Percentiles rank a stretch among this genome's conserved stretches.
Evolutionary conservation across 2,888 invertebrate species (phyloP).

Genomic region (Callinectes sapidus): DNA sequence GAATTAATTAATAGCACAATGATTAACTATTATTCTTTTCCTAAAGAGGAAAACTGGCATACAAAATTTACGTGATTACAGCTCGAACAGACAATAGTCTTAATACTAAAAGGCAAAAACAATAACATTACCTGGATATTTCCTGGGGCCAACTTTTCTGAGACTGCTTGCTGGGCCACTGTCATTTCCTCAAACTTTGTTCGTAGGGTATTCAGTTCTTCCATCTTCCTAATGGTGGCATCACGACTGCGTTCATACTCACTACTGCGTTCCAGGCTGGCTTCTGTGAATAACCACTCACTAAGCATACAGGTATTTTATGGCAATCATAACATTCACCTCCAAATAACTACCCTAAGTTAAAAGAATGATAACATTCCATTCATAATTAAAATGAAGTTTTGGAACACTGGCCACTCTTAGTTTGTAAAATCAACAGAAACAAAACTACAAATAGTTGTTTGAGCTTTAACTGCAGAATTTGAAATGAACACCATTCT

Average conservation of each 20-base stretch:
- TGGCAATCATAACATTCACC: not conserved
- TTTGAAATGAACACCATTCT: too few species aligned
- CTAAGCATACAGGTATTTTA: not conserved
- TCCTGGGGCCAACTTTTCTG: slow-evolving; percentile 66
- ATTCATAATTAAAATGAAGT: not conserved
- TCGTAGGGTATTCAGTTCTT: slow-evolving; percentile 62
- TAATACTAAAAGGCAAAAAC: not conserved
- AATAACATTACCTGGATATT: slow-evolving; percentile 59
- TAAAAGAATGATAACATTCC: not conserved
- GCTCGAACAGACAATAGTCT: not conserved
- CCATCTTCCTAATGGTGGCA: slow-evolving; percentile 64
- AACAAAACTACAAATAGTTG: too few species aligned
- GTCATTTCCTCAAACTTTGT: slow-evolving; percentile 63
- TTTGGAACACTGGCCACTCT: too few species aligned
- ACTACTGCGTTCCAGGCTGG: slow-evolving; percentile 62
- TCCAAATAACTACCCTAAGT: not conserved
- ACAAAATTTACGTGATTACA: not conserved
- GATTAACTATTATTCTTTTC: not conserved
- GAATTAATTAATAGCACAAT: not conserved
- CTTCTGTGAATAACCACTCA: slow-evolving; percentile 48
- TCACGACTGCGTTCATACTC: slow-evolving; percentile 70
- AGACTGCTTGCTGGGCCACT: slow-evolving; percentile 44
- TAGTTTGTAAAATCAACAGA: too few species aligned
- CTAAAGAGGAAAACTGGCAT: not conserved
- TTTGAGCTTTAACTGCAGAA: too few species aligned